A percentile compares a stretch with the other conserved stretches of the same genome.
Evolutionary conservation across 1,140 invertebrate species (phyloP).

Genomic region (Colletes latitarsis): DNA sequence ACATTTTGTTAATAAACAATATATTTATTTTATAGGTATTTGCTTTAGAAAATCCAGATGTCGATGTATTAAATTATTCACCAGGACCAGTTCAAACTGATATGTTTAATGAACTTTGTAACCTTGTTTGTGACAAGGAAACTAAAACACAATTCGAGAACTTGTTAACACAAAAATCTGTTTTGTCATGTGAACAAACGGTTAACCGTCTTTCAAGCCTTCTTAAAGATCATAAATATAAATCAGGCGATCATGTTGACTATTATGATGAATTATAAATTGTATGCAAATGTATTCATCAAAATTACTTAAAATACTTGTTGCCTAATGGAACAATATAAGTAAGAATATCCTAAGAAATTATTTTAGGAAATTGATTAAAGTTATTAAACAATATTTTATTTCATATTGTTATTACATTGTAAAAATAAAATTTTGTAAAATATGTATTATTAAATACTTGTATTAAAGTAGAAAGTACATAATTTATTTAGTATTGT

Average conservation of each 20-base stretch:
- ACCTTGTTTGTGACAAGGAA: conserved; percentile 83
- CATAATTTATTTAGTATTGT: background rate
- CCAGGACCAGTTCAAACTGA: conserved; percentile 96
- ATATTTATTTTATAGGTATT: conserved; percentile 80
- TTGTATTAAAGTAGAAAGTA: background rate
- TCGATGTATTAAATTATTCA: conserved; percentile 94
- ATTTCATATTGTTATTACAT: background rate
- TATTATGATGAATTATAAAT: conserved; percentile 86
- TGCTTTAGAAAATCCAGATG: conserved; percentile 88
- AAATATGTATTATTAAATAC: background rate
- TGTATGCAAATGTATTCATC: background rate
- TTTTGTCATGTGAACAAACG: conserved; percentile 90
- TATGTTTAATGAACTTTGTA: conserved; percentile 89
- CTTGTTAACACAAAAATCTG: conserved; percentile 81
- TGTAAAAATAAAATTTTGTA: background rate
- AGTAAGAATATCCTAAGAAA: background rate
- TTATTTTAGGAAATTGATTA: background rate
- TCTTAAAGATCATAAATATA: conserved; percentile 87
- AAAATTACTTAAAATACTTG: background rate
- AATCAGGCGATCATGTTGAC: conserved; percentile 92
- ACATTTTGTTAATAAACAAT: background rate
- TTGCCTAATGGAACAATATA: background rate
- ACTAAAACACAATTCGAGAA: conserved; percentile 85
- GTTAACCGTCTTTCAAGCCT: conserved; percentile 87
- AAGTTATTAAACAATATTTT: conserved; percentile 3